Percentiles rank a stretch among this genome's conserved stretches.
These are phyloP conservation scores for Sebastes glaucus DNA, from an alignment of 2,797 vertebrate species.

Conservation along the genomic window DNA sequence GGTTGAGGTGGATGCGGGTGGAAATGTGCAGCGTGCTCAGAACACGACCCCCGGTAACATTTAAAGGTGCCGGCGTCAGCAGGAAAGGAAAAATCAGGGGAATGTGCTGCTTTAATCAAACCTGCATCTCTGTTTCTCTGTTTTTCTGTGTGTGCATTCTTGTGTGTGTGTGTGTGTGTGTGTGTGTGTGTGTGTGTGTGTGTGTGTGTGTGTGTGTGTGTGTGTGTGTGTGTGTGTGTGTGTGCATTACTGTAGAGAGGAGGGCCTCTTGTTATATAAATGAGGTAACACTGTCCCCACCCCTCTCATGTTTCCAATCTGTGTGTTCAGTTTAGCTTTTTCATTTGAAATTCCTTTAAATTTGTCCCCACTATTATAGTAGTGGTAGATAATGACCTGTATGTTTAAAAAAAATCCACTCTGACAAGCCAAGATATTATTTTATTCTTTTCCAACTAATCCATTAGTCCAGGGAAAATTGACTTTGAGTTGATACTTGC, in stretches of 20 bases:
- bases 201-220: not conserved
- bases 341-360: not conserved
- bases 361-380: not conserved
- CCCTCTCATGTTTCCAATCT: conserved; percentile 12
- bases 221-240: not conserved
- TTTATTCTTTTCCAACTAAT: not conserved
- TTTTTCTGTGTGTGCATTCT: conserved; percentile 8
- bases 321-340: not conserved
- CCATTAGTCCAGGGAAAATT: not conserved
- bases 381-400: not conserved
- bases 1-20: conserved; percentile 61
- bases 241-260: not conserved
- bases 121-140: conserved; percentile 54
- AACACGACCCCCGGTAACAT: conserved; percentile 66
- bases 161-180: not conserved
- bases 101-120: conserved; percentile 79
- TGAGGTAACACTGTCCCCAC: conserved; percentile 8
- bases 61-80: conserved; percentile 71
- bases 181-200: not conserved
- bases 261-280: conserved; percentile 30
- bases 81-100: conserved; percentile 58
- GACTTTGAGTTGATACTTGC: not conserved
- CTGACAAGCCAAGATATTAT: not conserved
- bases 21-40: conserved; percentile 71
- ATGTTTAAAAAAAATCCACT: not conserved